Evolutionary conservation across 2,888 invertebrate genomes (phyloP), one percentile per base, ranked within the genome.

Genomic region (Frankliniella intonsa): DNA sequence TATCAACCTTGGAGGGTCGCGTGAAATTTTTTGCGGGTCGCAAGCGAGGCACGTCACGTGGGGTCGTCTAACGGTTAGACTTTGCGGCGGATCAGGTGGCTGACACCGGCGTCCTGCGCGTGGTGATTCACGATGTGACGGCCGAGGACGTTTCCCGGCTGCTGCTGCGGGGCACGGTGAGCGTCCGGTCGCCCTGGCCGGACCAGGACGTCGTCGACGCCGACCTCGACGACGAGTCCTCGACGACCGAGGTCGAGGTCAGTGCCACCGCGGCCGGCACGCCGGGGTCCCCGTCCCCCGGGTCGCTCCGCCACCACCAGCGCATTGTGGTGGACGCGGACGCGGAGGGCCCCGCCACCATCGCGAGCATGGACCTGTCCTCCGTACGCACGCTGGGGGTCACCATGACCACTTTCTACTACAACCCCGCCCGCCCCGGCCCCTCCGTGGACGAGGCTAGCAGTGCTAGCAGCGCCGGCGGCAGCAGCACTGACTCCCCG

Each of bases 341-440:
- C 38, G 7, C 55, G 3, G 69, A 69, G n/a, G n/a, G 22, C 22
- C 69, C 69, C 69, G 22, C 22, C 69, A 69, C 69, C 69, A 69
- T 69, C 69, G 69, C 69, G 22, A 69, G 69, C 69, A 22, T 69
- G 69, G 8, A 69, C 69, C 69, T 19, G n/a, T 19, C 69, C 69
- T 5, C 22, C 22, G 69, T 22, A 9, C n/a, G n/a, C n/a, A 10
- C 9, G 69, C 11, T 69, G 3, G 22, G n/a, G n/a, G 69, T 69
- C n/a, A 10, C 11, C 69, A 69, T 69, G 69, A 9, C 22, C n/a
- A n/a, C 69, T 5, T 69, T 69, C 69, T 69, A 69, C 69, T 69
- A 22, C 69, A 0, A 22, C 69, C 69, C 69, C 7, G 69, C n/a
- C n/a, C 7, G 22, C 22, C 19, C 22, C 22, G 0, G 17, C 69